Percentiles rank a stretch among this genome's conserved stretches.
These are phyloP conservation scores for Drosophila peninsularis DNA, from an alignment of 2,888 invertebrate species.

Conservation along the genomic window DNA sequence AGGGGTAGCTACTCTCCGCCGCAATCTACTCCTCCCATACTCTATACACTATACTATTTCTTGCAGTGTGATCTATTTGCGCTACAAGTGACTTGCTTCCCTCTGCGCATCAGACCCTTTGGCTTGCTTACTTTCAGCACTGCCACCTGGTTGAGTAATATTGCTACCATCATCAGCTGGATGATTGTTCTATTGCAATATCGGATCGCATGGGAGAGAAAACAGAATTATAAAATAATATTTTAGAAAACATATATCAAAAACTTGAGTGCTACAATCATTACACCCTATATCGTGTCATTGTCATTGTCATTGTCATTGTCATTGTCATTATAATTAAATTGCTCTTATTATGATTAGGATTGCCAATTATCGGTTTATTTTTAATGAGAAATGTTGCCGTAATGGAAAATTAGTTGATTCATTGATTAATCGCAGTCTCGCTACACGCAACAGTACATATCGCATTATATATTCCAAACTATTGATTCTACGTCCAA, in stretches of 20 bases:
- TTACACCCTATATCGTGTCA: no score
- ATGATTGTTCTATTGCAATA: slow-evolving; percentile 41
- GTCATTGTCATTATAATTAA: background rate
- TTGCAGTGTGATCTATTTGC: slow-evolving; percentile 43
- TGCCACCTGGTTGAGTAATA: slow-evolving; percentile 33
- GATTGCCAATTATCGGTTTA: no score
- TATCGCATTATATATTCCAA: background rate
- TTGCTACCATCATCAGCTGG: slow-evolving; percentile 32
- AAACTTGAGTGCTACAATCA: no score
- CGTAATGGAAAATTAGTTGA: background rate
- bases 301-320: background rate
- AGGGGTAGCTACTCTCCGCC: slow-evolving; percentile 23
- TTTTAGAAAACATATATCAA: background rate
- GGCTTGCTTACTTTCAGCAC: slow-evolving; percentile 29
- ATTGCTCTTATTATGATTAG: no score
- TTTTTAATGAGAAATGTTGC: no score
- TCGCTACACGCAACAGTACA: background rate
- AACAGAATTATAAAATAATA: background rate
- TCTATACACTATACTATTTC: slow-evolving; percentile 2
- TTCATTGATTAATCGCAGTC: background rate
- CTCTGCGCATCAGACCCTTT: slow-evolving; percentile 21
- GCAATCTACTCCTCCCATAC: background rate
- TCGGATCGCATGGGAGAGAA: slow-evolving; percentile 4
- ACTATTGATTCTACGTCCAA: background rate
- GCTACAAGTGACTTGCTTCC: slow-evolving; percentile 39